Conservation (phyloP, 1,140 invertebrate genomes). For the Muscidifurax raptorellus region DNA sequence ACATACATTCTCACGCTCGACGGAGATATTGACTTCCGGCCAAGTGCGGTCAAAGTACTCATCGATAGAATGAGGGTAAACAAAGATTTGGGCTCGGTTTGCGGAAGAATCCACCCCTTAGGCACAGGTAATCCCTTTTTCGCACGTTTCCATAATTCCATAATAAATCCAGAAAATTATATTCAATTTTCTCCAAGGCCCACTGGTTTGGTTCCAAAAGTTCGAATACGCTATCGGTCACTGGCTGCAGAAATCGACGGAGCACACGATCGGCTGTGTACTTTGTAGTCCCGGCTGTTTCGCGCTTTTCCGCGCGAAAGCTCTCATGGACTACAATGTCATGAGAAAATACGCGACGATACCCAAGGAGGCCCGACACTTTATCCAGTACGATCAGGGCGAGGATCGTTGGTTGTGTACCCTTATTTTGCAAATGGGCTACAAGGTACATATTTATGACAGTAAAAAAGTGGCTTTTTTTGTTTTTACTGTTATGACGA, state of each 20-base stretch:
- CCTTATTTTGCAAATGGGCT: constrained; percentile 89
- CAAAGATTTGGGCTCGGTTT: constrained; percentile 90
- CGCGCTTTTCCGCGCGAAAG: constrained; percentile 90
- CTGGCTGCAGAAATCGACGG: constrained; percentile 97
- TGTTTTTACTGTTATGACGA: not conserved
- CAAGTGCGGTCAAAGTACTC: constrained; percentile 88
- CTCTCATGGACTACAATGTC: constrained; percentile 94
- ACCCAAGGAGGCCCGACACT: constrained; percentile 88
- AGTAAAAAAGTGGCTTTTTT: not conserved
- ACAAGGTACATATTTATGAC: constrained; percentile 78
- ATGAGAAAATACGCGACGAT: constrained; percentile 90
- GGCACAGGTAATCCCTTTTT: constrained; percentile 86
- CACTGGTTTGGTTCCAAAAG: constrained; percentile 95
- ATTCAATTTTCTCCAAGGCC: constrained; percentile 75
- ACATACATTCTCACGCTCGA: constrained; percentile 94
- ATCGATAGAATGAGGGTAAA: constrained; percentile 95
- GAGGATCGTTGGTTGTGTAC: constrained; percentile 94
- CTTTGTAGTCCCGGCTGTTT: constrained; percentile 95
- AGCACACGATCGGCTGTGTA: constrained; percentile 93
- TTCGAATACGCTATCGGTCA: constrained; percentile 96
- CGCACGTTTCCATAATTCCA: too few relatives aligned
- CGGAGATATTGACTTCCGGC: constrained; percentile 95
- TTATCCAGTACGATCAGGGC: constrained; percentile 95
- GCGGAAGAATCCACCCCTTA: constrained; percentile 94
- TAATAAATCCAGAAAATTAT: not conserved